Percentiles rank a stretch among this genome's conserved stretches.
phyloP scores from a whole-genome alignment of 2,113 vertebrate genomes.

The Phaethornis superciliosus region DNA sequence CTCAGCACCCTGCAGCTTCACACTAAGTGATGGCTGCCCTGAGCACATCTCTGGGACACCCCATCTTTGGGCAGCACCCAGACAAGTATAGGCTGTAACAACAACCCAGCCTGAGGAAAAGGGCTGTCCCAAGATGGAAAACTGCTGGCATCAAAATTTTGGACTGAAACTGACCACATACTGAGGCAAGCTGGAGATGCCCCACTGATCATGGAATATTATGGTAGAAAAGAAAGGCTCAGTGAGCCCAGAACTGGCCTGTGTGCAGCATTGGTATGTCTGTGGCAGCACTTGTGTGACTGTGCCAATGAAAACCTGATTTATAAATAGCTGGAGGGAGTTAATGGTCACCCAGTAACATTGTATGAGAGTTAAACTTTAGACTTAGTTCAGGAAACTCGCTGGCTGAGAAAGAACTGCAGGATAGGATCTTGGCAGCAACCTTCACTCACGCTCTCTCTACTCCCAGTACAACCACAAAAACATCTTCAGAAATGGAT shows the following conservation, averaged over 20 bases:
- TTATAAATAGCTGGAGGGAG: neutral
- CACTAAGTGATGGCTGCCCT: neutral
- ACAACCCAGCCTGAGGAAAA: neutral
- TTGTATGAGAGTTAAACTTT: neutral
- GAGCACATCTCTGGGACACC: neutral
- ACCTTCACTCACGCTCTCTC: neutral
- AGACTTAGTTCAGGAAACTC: neutral
- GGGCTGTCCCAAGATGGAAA: neutral
- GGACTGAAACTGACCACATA: neutral
- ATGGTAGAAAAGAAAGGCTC: neutral
- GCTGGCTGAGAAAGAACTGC: neutral
- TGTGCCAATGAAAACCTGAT: neutral
- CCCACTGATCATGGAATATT: neutral
- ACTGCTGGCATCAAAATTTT: neutral
- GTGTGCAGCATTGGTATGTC: fast-evolving
- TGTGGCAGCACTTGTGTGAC: neutral
- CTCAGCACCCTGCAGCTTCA: neutral
- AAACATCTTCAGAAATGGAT: neutral
- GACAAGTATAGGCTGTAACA: fast-evolving
- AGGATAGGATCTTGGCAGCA: neutral
- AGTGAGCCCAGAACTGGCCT: neutral
- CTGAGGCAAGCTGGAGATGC: neutral
- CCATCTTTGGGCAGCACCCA: neutral
- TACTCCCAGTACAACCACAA: neutral
- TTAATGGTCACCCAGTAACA: neutral